These are phyloP conservation scores for Antechinus stuartii DNA, from an alignment of 2,113 vertebrate genomes.

Conservation along the genomic window DNA sequence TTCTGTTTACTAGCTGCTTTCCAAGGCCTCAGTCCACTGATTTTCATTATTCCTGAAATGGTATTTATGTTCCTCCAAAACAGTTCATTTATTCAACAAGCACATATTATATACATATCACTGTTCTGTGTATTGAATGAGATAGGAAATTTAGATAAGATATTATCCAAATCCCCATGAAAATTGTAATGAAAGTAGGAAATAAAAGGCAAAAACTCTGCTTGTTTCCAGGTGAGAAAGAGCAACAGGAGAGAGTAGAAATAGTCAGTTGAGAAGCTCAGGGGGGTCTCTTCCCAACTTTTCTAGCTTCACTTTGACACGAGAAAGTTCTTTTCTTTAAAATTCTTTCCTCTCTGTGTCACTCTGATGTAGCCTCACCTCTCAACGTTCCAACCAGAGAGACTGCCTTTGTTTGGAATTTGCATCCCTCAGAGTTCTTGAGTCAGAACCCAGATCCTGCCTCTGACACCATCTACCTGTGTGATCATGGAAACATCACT, in stretches of 20 bases:
- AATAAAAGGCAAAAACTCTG: not conserved
- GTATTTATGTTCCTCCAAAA: not conserved
- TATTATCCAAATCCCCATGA: not conserved
- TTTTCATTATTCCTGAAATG: not conserved
- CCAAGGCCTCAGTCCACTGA: not conserved
- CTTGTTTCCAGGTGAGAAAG: not conserved
- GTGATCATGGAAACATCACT: not conserved
- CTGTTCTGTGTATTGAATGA: not conserved
- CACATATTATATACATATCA: not conserved
- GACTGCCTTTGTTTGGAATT: not conserved
- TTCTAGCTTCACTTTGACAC: not conserved
- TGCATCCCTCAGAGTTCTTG: not conserved
- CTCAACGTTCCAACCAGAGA: not conserved
- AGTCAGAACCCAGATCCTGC: not conserved
- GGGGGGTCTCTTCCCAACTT: not conserved
- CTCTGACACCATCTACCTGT: not conserved
- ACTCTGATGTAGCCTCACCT: not conserved
- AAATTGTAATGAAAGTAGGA: not conserved
- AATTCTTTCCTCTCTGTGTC: not conserved
- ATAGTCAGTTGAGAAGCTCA: not conserved
- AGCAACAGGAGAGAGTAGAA: not conserved
- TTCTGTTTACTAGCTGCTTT: not conserved
- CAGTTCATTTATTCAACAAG: not conserved
- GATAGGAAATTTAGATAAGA: not conserved
- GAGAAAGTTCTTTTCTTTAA: not conserved